phyloP scores from a whole-genome alignment of 2,113 vertebrate genomes.

The Eurystomus gularis region DNA sequence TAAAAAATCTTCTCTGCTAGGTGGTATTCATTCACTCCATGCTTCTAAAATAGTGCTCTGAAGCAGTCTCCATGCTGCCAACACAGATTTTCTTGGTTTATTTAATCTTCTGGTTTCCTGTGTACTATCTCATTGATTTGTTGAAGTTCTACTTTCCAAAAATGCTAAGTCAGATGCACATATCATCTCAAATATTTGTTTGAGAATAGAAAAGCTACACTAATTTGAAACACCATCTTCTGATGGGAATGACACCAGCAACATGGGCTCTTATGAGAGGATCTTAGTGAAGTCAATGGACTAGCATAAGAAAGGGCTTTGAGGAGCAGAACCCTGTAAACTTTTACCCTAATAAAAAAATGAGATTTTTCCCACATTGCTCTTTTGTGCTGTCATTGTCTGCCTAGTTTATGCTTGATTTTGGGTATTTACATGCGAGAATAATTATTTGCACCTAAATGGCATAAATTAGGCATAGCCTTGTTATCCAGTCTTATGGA shows the following conservation, averaged over 20 bases:
- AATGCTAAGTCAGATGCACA: neutral
- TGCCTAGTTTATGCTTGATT: neutral
- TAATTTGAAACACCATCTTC: neutral
- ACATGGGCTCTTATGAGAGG: neutral
- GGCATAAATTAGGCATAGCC: neutral
- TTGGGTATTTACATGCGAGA: neutral
- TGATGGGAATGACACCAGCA: neutral
- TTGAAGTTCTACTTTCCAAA: neutral
- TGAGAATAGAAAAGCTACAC: neutral
- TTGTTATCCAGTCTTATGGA: neutral
- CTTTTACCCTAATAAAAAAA: neutral
- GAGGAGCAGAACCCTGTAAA: neutral
- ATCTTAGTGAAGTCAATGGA: neutral
- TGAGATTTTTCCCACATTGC: neutral
- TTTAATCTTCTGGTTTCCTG: neutral
- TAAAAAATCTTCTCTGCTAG: neutral
- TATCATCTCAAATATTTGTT: neutral
- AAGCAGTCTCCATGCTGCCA: neutral
- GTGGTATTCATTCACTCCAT: neutral
- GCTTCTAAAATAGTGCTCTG: neutral
- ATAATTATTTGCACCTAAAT: neutral
- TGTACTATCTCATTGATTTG: neutral
- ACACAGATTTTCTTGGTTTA: neutral
- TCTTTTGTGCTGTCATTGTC: neutral
- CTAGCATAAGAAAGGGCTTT: neutral